Percentiles rank a stretch among this genome's conserved stretches.
Conservation (phyloP, 2,113 vertebrate species). For the Hystrix cristata region DNA sequence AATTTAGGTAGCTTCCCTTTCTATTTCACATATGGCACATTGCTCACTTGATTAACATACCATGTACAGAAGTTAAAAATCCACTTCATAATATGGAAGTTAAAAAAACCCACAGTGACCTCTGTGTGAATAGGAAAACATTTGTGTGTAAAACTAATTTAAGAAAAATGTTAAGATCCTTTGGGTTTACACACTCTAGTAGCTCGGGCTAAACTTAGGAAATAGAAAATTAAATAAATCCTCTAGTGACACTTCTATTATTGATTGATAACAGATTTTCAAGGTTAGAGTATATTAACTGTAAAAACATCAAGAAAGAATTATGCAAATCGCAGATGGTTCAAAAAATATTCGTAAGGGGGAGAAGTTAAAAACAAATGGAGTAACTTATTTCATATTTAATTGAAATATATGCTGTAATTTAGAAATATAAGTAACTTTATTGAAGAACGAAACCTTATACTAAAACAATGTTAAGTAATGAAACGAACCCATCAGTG, state of each 20-base stretch:
- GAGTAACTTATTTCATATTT: too few relatives aligned
- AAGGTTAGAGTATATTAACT: too few relatives aligned
- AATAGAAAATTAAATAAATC: neutral
- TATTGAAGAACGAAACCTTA: too few relatives aligned
- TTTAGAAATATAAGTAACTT: too few relatives aligned
- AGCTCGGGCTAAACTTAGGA: neutral
- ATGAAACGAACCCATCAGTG: too few relatives aligned
- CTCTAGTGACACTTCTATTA: neutral
- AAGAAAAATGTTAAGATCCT: neutral
- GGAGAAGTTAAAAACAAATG: too few relatives aligned
- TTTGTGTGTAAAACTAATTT: neutral
- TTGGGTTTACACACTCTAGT: neutral
- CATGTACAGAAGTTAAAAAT: too few relatives aligned
- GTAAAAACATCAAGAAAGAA: too few relatives aligned
- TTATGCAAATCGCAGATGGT: too few relatives aligned
- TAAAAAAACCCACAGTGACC: conserved; percentile 55
- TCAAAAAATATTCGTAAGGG: too few relatives aligned
- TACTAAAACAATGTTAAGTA: too few relatives aligned
- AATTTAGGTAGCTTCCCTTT: conserved; percentile 78
- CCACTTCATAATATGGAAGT: conserved; percentile 29
- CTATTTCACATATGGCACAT: conserved; percentile 59
- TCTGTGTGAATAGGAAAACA: conserved; percentile 48
- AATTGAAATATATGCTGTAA: too few relatives aligned
- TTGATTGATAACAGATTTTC: neutral
- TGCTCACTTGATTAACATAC: conserved; percentile 61